Conservation (phyloP, 53 echinoderm and acorn worm species). For the Paracentrotus lividus region DNA sequence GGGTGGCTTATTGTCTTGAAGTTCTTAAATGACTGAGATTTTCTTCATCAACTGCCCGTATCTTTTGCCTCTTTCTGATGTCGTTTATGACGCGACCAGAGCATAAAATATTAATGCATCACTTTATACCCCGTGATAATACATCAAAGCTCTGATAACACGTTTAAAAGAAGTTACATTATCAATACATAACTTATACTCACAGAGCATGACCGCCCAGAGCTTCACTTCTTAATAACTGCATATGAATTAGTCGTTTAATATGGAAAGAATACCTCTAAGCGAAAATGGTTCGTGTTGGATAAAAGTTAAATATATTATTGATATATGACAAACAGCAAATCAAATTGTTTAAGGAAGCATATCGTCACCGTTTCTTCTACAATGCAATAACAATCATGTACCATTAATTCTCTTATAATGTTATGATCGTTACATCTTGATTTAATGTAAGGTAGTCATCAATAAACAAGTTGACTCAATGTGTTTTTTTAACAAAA, state of each 20-base stretch:
- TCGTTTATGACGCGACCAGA: not conserved
- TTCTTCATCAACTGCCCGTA: conserved; percentile 12
- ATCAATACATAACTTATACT: not conserved
- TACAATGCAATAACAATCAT: too few relatives aligned
- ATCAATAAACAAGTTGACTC: too few relatives aligned
- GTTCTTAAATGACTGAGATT: conserved; percentile 6
- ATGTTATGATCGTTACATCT: too few relatives aligned
- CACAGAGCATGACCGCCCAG: not conserved
- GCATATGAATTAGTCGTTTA: not conserved
- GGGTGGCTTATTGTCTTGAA: conserved; percentile 17
- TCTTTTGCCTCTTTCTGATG: not conserved
- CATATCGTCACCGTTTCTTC: too few relatives aligned
- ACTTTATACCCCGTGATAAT: not conserved
- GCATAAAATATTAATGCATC: not conserved
- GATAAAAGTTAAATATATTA: conserved; percentile 5
- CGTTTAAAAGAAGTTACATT: not conserved
- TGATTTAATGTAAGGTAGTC: too few relatives aligned
- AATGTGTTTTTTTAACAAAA: not conserved
- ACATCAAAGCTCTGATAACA: not conserved
- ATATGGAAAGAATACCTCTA: not conserved
- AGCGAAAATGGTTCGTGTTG: not conserved
- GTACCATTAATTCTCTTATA: too few relatives aligned
- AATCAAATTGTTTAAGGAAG: too few relatives aligned
- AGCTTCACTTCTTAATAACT: not conserved
- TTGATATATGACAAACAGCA: not conserved